Evolutionary conservation across 2,113 vertebrate species (phyloP).

Genomic region (Periophthalmus modestus): DNA sequence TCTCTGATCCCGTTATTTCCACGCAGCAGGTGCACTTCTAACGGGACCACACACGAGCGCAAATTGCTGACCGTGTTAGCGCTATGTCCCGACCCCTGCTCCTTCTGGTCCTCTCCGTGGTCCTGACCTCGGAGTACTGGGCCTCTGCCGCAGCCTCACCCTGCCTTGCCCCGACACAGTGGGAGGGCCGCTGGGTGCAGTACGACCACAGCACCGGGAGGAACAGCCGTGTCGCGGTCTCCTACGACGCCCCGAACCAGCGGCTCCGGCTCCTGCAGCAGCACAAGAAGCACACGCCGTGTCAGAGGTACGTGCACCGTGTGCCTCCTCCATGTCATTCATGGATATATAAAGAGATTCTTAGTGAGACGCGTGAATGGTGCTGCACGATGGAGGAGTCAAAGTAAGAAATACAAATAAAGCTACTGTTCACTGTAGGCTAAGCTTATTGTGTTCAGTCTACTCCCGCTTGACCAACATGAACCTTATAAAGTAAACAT

Average conservation of each 20-base stretch:
- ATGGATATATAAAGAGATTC: too few relatives aligned
- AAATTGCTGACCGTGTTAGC: not conserved
- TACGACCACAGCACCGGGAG: constrained; percentile 84
- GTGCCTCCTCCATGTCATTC: not conserved
- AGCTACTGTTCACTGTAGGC: too few relatives aligned
- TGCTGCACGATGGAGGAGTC: too few relatives aligned
- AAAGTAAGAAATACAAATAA: too few relatives aligned
- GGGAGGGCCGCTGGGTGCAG: constrained; percentile 88
- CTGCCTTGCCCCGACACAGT: constrained; percentile 86
- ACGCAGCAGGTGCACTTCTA: not conserved
- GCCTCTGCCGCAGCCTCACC: constrained; percentile 65
- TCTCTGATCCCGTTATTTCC: not conserved
- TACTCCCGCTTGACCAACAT: too few relatives aligned
- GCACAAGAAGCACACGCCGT: constrained; percentile 88
- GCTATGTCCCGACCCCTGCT: not conserved
- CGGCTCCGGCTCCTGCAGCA: constrained; percentile 87
- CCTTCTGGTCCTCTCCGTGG: not conserved
- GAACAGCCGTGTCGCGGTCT: constrained; percentile 81
- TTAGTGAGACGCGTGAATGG: too few relatives aligned
- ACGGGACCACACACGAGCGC: too few relatives aligned
- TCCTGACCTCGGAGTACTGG: constrained; percentile 9
- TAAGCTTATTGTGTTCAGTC: too few relatives aligned
- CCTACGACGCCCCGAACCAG: constrained; percentile 85
- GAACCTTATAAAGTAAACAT: too few relatives aligned
- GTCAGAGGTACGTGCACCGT: constrained; percentile 82